Evolutionary conservation across 2,888 invertebrate genomes (phyloP), one percentile per base, ranked within the genome.

Genomic region (Hybos culiciformis): DNA sequence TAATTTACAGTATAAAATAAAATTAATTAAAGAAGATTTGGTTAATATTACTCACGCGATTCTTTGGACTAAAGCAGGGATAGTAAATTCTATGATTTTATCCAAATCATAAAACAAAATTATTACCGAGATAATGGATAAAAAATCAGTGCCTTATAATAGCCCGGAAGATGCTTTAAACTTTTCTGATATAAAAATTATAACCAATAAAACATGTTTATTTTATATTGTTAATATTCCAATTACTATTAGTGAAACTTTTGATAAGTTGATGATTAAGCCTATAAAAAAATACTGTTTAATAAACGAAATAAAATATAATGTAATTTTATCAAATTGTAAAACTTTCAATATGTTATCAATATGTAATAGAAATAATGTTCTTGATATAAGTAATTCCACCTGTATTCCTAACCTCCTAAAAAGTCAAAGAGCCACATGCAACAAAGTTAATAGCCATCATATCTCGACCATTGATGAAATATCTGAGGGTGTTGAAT

Each of bases 331-430:
- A 7, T 23, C 23, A 9, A n/a, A 39, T 12, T 48, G 46, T 46
- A 44, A 39, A 26, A 41, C 21, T 11, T 45, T 34, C 31, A 41
- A 39, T 39, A 42, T 42, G 5, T 37, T 48, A 33, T 24, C 37
- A 12, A 47, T 48, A 18, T 48, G 44, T 42, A 44, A 33, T 8
- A 37, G 42, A 19, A 43, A 45, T 20, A 33, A 46, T 37, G 21
- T 51, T 36, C 9, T 40, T 37, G 39, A 47, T 17, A 19, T 48
- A 37, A 44, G 42, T 12, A 46, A 48, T 26, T 36, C 47, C 2
- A 41, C 44, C 3, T 51, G 48, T n/a, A 45, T 51, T 9, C 46
- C 44, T 9, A 46, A 47, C 14, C 32, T 50, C 8, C 41, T 52
- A 2, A 48, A 36, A 33, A 51, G 48, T 34, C 33, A 20, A 33